Evolutionary conservation across 1,140 invertebrate species (phyloP).

Genomic region (Reticulitermes speratus): DNA sequence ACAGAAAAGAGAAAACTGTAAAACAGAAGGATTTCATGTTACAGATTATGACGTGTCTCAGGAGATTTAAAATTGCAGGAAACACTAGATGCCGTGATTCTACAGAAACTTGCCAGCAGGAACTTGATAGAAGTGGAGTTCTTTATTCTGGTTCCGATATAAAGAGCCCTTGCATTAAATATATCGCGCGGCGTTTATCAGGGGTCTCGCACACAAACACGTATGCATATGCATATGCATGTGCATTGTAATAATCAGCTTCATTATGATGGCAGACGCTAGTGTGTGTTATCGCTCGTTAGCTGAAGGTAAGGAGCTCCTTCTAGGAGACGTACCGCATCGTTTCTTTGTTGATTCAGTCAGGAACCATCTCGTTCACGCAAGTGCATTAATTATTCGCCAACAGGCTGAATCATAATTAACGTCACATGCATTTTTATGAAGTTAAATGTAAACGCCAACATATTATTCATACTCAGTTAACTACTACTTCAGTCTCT

Average conservation of each 20-base stretch:
- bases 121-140: too few species aligned
- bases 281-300: not conserved
- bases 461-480: too few species aligned
- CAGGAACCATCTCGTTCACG: not conserved
- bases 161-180: not conserved
- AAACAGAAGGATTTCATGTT: too few species aligned
- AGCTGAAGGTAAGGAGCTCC: not conserved
- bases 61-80: too few species aligned
- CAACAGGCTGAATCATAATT: not conserved
- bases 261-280: not conserved
- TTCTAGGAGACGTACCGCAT: not conserved
- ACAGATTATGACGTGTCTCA: too few species aligned
- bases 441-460: too few species aligned
- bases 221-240: conserved; percentile 4
- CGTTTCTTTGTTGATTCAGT: not conserved
- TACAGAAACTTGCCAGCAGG: too few species aligned
- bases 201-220: not conserved
- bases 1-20: too few species aligned
- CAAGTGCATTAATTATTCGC: not conserved
- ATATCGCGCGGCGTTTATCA: not conserved
- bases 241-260: not conserved
- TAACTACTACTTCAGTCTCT: too few species aligned
- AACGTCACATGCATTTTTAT: not conserved
- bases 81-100: too few species aligned
- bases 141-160: too few species aligned